Evolutionary conservation across 1,140 invertebrate genomes (phyloP), one percentile per base, ranked within the genome.

Genomic region (Drosophila parvula): DNA sequence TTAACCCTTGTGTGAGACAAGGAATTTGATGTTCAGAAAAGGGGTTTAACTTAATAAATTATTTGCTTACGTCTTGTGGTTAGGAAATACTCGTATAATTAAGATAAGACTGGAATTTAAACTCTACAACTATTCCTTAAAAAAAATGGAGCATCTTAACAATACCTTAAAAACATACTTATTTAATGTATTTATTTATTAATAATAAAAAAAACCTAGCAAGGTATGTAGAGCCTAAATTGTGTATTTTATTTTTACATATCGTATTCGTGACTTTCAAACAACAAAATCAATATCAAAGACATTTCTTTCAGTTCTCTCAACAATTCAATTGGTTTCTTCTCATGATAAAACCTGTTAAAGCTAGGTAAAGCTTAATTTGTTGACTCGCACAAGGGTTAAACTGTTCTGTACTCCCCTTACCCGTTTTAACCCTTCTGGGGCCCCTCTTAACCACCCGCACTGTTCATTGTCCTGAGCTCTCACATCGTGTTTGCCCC

Each of bases 401-500:
- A 53, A 53, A 5, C 32, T 38, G 12, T 12, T 22, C 7, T 9
- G 18, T 38, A 10, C 18, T n/a, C 1, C 14, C 14, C n/a, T 6
- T 1, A 16, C 16, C 27, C 57, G 0, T 43, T 30, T 34, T 27
- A 9, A 22, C 51, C 51, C 51, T 14, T 38, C 4, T 36, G 14
- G 44, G 14, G 28, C 11, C 56, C 51, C 51, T 18, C 30, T 12
- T 22, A 11, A 14, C 12, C 65, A 50, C 69, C 51, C 51, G 57
- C 73, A 58, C 22, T 28, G 41, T 12, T 43, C 47, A 83, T 82
- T 80, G 81, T 83, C 59, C 62, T 22, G 22, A 34, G 44, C 14
- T 12, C 2, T 60, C 53, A 53, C 65, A 43, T 50, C 48, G 55
- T 48, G 65, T 60, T 61, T 62, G n/a, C n/a, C 53, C 51, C 47